phyloP scores from a whole-genome alignment of 2,113 vertebrate genomes.

The Acrocephalus arundinaceus region DNA sequence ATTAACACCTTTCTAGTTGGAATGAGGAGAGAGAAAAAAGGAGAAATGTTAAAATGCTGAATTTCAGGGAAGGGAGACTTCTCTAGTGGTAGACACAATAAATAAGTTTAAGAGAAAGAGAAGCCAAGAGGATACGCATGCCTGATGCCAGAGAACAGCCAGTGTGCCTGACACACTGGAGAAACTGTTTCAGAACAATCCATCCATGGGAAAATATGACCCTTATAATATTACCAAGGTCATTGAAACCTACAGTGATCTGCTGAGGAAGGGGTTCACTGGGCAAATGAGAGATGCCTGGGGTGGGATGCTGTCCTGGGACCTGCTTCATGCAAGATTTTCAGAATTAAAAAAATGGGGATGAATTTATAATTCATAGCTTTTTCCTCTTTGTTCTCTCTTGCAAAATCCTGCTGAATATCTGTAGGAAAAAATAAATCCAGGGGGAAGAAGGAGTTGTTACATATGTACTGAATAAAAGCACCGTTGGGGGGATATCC shows the following conservation, averaged over 20 bases:
- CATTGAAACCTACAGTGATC: constrained; percentile 49
- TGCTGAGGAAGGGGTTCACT: constrained; percentile 60
- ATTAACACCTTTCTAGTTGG: not conserved
- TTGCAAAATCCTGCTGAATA: not conserved
- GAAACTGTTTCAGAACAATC: constrained; percentile 71
- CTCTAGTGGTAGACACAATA: constrained; percentile 53
- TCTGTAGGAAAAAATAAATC: not conserved
- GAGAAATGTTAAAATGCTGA: constrained; percentile 28
- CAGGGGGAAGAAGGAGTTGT: not conserved
- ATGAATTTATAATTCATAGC: not conserved
- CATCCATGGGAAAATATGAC: constrained; percentile 75
- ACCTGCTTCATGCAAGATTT: constrained; percentile 19
- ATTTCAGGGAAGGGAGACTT: constrained; percentile 43
- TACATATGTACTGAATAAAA: not conserved
- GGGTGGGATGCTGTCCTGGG: constrained; percentile 37
- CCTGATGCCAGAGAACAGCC: constrained; percentile 70
- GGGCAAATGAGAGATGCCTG: constrained; percentile 53
- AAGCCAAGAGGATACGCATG: constrained; percentile 71
- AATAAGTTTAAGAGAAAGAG: constrained; percentile 58
- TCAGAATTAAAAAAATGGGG: not conserved
- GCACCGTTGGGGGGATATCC: fast-evolving
- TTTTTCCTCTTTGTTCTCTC: not conserved
- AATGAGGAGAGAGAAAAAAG: not conserved
- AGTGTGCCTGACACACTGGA: constrained; percentile 68
- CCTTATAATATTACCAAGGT: constrained; percentile 64